phyloP scores from a whole-genome alignment of 2,113 vertebrate species.

The Saccopteryx leptura region DNA sequence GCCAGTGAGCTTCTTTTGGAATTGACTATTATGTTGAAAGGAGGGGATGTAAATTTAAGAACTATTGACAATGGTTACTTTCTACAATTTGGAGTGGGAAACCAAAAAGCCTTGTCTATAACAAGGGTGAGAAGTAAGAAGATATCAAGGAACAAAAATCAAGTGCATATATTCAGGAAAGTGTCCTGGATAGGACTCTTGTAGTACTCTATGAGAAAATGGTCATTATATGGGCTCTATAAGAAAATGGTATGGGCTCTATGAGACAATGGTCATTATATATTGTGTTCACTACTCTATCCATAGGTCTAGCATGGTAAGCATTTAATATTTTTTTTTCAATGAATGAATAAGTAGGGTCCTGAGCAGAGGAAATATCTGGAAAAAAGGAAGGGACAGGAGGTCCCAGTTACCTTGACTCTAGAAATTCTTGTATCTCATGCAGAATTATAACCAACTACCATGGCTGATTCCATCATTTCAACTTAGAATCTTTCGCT shows the following conservation, averaged over 20 bases:
- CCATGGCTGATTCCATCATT: background rate
- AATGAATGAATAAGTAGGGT: background rate
- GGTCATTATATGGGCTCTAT: too few species aligned
- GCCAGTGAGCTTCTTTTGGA: background rate
- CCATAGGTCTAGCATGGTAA: background rate
- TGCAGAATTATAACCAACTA: background rate
- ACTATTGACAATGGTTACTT: background rate
- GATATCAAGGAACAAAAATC: background rate
- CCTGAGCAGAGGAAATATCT: background rate
- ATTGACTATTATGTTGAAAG: background rate
- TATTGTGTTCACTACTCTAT: background rate
- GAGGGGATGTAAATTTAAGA: background rate
- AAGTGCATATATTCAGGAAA: background rate
- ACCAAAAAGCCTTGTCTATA: background rate
- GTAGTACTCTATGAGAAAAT: background rate
- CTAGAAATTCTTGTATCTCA: background rate
- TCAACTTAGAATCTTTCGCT: background rate
- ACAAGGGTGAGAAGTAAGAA: background rate
- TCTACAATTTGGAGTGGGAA: background rate
- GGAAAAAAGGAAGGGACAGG: background rate
- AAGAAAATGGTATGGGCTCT: background rate
- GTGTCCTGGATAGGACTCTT: background rate
- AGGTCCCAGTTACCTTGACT: background rate
- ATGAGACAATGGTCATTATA: slow-evolving; percentile 18
- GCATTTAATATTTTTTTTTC: background rate